Base-by-base conservation (phyloP, 2,888 invertebrate species). In the Stenodema calcarata region DNA sequence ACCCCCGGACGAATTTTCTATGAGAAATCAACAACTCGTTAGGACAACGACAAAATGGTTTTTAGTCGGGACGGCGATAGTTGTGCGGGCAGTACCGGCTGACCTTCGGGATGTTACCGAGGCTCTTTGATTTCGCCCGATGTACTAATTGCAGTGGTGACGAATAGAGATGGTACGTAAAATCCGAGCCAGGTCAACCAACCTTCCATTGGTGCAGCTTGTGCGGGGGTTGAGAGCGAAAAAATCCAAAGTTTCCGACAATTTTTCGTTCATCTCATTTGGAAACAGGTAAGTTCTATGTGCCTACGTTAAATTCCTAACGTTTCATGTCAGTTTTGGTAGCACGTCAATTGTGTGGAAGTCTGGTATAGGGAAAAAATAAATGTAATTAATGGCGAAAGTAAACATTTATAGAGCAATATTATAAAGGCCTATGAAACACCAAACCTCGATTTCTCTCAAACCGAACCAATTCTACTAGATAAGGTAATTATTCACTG, bases 181-280 rank as follows among this genome's bases (percentile, higher is more conserved):
- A 41, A 30, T 70, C 11, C 70, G 30, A 41, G 18, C 16, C 30
- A 35, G 76, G 11, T 76, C 76, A 35, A 76, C 76, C n/a, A 76
- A 76, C 42, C 76, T 76, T 35, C 76, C 76, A 41, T 41, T 76
- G 76, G 76, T 76, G 7, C 30, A 76, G 18, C 30, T 76, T 18
- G 27, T 76, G 14, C 41, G 76, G 23, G n/a, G 76, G 11, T 18
- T 42, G 12, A n/a, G 42, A 18, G 18, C 35, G 1, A 35, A 35
- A 42, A 42, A 35, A n/a, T 16, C 18, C 12, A 9, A 14, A 27
- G 0, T 14, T 3, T 16, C 41, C 41, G 41, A 76, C 42, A 41
- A 41, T 41, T 76, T 76, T 76, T 76, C 76, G 76, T 76, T 76
- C 76, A 76, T 76, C 4, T 42, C 76, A 9, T 76, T 76, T 41